These are phyloP conservation scores for Meteorus cinctellus DNA, from an alignment of 2,888 invertebrate genomes.

Conservation along the genomic window DNA sequence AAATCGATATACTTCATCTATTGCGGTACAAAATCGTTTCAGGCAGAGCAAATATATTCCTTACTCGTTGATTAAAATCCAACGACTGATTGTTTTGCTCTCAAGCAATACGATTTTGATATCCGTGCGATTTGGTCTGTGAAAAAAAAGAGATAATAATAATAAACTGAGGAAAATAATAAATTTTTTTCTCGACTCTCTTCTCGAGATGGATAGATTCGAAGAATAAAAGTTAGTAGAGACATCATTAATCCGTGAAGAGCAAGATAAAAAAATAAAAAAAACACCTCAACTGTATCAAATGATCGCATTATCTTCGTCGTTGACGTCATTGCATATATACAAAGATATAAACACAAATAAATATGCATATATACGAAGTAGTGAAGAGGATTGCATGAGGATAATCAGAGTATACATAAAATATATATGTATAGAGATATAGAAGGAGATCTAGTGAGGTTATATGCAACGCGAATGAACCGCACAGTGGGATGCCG, in stretches of 20 bases:
- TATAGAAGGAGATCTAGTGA: conserved; percentile 10
- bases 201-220: not conserved
- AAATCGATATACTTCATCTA: conserved; percentile 43
- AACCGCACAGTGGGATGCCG: conserved; percentile 33
- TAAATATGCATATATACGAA: not conserved
- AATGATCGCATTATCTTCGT: not conserved
- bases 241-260: not conserved
- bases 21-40: conserved; percentile 37
- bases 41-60: conserved; percentile 34
- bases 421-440: conserved; percentile 12
- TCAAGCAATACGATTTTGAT: conserved; percentile 14
- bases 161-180: not conserved
- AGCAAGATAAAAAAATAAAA: not conserved
- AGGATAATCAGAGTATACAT: conserved; percentile 21
- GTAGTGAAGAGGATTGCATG: conserved; percentile 16
- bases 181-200: not conserved
- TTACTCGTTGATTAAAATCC: conserved; percentile 35
- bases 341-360: not conserved
- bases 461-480: conserved; percentile 30
- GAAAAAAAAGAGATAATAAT: not conserved
- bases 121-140: not conserved
- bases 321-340: not conserved
- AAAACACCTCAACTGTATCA: not conserved
- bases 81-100: conserved; percentile 34
- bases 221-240: not conserved